phyloP scores from a whole-genome alignment of 2,888 invertebrate genomes.

The Tuta absoluta region DNA sequence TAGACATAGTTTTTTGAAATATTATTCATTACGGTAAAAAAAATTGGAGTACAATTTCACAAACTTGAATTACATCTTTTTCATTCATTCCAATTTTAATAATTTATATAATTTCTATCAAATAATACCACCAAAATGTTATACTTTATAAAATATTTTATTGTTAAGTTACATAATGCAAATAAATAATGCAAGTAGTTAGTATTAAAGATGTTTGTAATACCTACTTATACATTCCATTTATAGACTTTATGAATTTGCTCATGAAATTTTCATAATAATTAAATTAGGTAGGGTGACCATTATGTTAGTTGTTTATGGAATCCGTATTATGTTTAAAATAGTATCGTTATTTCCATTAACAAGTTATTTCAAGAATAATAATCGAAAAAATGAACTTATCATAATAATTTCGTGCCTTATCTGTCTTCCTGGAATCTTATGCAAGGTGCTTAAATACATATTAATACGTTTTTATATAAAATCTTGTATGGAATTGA shows the following conservation, averaged over 20 bases:
- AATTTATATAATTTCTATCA: conserved; percentile 23
- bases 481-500: conserved; percentile 10
- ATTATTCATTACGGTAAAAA: background rate
- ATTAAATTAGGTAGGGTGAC: conserved; percentile 9
- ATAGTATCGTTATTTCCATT: conserved; percentile 73
- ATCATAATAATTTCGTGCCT: conserved; percentile 19
- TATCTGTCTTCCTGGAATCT: conserved; percentile 11
- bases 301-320: conserved; percentile 39
- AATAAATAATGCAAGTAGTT: conserved; percentile 9
- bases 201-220: background rate
- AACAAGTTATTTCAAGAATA: conserved; percentile 37
- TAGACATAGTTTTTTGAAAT: background rate
- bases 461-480: conserved; percentile 11
- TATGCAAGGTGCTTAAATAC: conserved; percentile 24
- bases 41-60: background rate
- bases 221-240: conserved; percentile 4
- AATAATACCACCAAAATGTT: conserved; percentile 30
- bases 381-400: conserved; percentile 12
- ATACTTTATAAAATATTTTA: conserved; percentile 21
- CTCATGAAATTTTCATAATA: conserved; percentile 10
- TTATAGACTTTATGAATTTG: conserved; percentile 11
- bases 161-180: background rate
- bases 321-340: conserved; percentile 73
- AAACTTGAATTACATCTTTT: background rate
- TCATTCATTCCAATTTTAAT: conserved; percentile 25